phyloP scores from a whole-genome alignment of 2,113 vertebrate genomes.

The Mesembrinibis cayennensis region DNA sequence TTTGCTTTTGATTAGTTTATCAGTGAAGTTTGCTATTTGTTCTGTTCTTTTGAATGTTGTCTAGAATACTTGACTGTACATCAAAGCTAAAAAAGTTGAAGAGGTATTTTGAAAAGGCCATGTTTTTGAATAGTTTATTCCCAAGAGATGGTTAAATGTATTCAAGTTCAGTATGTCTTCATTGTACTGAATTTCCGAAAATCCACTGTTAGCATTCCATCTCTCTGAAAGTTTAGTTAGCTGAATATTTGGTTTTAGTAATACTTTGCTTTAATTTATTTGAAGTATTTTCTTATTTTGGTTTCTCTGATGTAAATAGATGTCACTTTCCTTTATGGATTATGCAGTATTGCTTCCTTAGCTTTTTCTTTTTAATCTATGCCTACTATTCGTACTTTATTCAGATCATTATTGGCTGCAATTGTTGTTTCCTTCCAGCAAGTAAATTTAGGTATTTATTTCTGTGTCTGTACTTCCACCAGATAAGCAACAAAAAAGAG shows the following conservation, averaged over 20 bases:
- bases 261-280: not conserved
- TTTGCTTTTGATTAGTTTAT: not conserved
- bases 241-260: not conserved
- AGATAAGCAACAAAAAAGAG: not conserved
- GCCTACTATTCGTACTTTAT: not conserved
- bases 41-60: not conserved
- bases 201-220: not conserved
- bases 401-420: not conserved
- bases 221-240: not conserved
- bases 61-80: not conserved
- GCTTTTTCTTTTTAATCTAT: not conserved
- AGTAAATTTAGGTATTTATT: not conserved
- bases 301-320: not conserved
- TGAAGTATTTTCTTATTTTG: not conserved
- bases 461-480: not conserved
- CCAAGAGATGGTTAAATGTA: not conserved
- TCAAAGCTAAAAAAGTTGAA: not conserved
- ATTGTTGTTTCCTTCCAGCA: not conserved
- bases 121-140: not conserved
- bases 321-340: not conserved
- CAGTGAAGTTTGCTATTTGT: not conserved
- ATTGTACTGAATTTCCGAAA: not conserved
- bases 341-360: not conserved
- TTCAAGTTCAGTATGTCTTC: not conserved
- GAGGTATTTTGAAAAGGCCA: not conserved